A percentile compares a stretch with the other conserved stretches of the same genome.
phyloP scores from a whole-genome alignment of 2,113 vertebrate species.

The Eretmodus cyanostictus region DNA sequence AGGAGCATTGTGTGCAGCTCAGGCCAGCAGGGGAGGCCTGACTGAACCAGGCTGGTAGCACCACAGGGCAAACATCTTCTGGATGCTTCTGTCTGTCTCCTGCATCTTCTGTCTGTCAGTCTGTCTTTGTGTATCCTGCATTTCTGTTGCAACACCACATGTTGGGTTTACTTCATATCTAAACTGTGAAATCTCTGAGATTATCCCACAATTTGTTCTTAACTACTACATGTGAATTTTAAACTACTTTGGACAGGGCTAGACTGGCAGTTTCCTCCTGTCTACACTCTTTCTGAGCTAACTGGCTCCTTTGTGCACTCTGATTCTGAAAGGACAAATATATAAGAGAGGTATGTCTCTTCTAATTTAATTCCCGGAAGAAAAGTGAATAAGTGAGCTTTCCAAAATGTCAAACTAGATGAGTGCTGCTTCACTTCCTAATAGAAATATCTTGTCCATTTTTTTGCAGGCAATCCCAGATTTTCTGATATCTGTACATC shows the following conservation, averaged over 20 bases:
- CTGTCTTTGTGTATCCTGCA: neutral
- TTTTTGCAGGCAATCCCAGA: neutral
- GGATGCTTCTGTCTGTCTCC: neutral
- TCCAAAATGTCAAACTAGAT: neutral
- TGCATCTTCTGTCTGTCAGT: neutral
- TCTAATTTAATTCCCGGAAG: neutral
- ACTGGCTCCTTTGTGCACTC: neutral
- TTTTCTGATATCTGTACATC: neutral
- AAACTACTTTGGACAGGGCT: neutral
- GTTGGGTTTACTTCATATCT: neutral
- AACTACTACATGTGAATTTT: neutral
- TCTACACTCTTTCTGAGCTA: neutral
- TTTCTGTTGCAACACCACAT: neutral
- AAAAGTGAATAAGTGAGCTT: neutral
- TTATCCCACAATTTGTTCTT: neutral
- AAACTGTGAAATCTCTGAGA: neutral
- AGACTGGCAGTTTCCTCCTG: neutral
- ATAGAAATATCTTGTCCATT: neutral
- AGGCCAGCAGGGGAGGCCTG: constrained; percentile 21
- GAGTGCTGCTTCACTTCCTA: neutral
- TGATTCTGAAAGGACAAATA: neutral
- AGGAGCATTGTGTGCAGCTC: constrained; percentile 55
- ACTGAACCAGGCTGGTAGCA: constrained; percentile 46
- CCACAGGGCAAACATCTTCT: constrained; percentile 49
- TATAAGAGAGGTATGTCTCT: neutral